Evolutionary conservation across 2,888 invertebrate species (phyloP), one percentile per base, ranked within the genome.

Genomic region (Myathropa florea): DNA sequence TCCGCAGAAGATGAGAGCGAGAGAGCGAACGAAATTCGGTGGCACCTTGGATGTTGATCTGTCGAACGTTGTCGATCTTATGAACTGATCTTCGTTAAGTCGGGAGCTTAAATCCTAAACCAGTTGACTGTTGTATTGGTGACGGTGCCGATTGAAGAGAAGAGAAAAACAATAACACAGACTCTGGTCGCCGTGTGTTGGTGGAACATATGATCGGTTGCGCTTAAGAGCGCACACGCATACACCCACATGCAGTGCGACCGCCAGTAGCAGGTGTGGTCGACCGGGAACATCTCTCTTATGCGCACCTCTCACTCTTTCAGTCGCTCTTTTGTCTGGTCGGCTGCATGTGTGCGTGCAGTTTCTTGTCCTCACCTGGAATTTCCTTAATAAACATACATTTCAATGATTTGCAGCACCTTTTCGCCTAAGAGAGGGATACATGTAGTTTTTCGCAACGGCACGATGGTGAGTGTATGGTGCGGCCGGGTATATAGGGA

Each of bases 1-100:
- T 60, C 46, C 46, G 46, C 46, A 46, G 46, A 18, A 7, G 4
- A n/a, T 46, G 46, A 46, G 46, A 46, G 46, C 46, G 46, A 46
- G 46, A 46, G 46, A 46, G 46, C 46, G 46, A 46, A 46, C 46
- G 46, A 46, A 46, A 18, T 46, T 72, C 61, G 9, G 12, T 70
- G 53, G 55, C 23, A 68, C 61, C 65, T 77, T 59, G 88, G 90
- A 90, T 92, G 91, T 91, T 89, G 88, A 90, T 91, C 90, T 89
- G 89, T 90, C 91, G 92, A 92, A 90, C 90, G 92, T 90, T 92
- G 91, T 91, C 91, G 92, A 91, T 91, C 90, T 91, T 92, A 91
- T 93, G 92, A 92, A 90, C 90, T 90, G 91, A 91, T 91, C 90
- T 91, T 90, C 90, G 89, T 90, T 89, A 90, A 90, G 90, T 90